Evolutionary conservation across 1,140 invertebrate genomes (phyloP), one percentile per base, ranked within the genome.

Genomic region (Tachypleus tridentatus): DNA sequence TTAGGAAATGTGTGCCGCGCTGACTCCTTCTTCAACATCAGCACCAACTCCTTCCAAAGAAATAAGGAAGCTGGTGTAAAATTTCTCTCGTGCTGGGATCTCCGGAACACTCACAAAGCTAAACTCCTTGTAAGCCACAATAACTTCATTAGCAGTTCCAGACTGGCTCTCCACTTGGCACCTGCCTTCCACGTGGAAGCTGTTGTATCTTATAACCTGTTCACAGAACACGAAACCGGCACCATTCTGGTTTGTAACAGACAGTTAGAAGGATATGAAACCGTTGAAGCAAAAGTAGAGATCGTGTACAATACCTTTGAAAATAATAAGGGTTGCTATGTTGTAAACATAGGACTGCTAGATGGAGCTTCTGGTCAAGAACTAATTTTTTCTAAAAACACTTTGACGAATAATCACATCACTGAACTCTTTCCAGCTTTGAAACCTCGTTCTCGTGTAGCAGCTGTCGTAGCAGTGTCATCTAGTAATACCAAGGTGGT

Each of bases 201-300:
- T 1, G 76, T 80, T 57, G 87, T 95, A 59, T 89, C 93, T 72
- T 88, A 88, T 74, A 97, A 97, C 79, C 84, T 86, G 68, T 97
- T 98, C 73, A 81, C 81, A 57, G 82, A 86, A 60, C 91, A 96
- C 51, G 77, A 77, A 56, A 87, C 86, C 72, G 94, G 93, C 10
- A 87, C 86, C n/a, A 80, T 98, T 50, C 82, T 92, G 51, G 87
- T 98, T 51, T 86, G 88, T 74, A 98, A 97, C 80, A 88, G 89
- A 4, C 78, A 80, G 69, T 69, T 66, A 58, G 60, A 68, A 50
- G 59, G 72, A 7, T 68, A 62, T 75, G 87, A 88, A 70, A 74
- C 80, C 57, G 80, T 83, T 47, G 86, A 84, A 0, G 84, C 85
- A 0, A 80, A 83, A 65, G 79, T 98, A 58, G 67, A 84, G 8